phyloP scores from a whole-genome alignment of 2,113 vertebrate genomes.

The Sebastes schlegelii region DNA sequence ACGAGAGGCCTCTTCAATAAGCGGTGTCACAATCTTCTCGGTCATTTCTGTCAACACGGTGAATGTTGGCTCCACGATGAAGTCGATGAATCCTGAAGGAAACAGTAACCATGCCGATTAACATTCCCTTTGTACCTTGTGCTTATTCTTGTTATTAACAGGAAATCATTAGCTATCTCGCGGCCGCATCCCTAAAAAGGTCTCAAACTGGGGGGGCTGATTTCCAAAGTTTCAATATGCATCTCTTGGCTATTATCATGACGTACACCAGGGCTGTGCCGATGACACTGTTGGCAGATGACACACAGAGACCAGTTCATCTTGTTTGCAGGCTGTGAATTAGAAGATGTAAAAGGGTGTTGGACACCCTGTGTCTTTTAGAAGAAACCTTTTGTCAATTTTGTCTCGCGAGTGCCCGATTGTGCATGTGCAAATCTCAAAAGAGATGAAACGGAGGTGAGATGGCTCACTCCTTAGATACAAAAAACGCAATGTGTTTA shows the following conservation, averaged over 20 bases:
- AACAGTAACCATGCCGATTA: background rate
- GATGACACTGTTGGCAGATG: background rate
- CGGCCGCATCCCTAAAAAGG: too few species aligned
- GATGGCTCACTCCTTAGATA: too few species aligned
- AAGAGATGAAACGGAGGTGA: too few species aligned
- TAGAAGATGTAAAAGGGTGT: background rate
- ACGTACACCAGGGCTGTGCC: too few species aligned
- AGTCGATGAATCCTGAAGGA: constrained; percentile 94
- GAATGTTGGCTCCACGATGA: constrained; percentile 98
- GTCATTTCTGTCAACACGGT: constrained; percentile 94
- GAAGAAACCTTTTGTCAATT: background rate
- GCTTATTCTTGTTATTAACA: background rate
- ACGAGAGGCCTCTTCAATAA: constrained; percentile 88
- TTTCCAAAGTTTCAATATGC: too few species aligned
- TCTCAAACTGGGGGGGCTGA: too few species aligned
- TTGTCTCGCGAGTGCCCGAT: too few species aligned
- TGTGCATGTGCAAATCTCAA: too few species aligned
- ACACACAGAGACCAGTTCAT: background rate
- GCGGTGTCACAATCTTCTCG: constrained; percentile 91
- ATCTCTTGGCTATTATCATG: too few species aligned
- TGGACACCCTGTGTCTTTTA: background rate
- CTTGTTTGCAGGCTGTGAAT: background rate
- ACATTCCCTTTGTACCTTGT: background rate
- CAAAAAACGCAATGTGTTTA: too few species aligned
- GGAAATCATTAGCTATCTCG: background rate